Evolutionary conservation across 2,888 invertebrate species (phyloP).

Genomic region (Papilio protenor): DNA sequence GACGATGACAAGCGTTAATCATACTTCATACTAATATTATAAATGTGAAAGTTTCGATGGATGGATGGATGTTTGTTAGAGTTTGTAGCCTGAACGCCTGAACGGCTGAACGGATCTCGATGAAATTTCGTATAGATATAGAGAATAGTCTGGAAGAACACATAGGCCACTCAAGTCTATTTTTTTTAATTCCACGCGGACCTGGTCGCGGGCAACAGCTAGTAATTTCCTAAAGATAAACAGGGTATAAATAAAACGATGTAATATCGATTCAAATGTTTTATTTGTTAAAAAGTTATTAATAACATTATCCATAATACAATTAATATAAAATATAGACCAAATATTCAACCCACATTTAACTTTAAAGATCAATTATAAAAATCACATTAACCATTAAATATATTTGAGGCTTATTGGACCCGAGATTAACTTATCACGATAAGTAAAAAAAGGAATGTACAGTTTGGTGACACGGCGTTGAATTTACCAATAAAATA

Average conservation of each 20-base stretch:
- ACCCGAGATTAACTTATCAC: not conserved
- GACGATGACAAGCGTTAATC: too few species aligned
- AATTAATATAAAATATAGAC: not conserved
- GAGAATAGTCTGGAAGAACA: too few species aligned
- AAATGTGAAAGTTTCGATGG: too few species aligned
- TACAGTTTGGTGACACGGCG: not conserved
- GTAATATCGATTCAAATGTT: not conserved
- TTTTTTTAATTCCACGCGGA: too few species aligned
- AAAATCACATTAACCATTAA: slow-evolving; percentile 1
- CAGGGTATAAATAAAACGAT: not conserved
- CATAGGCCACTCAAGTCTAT: too few species aligned
- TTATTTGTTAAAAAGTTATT: not conserved
- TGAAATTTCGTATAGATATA: too few species aligned
- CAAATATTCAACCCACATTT: slow-evolving; percentile 1
- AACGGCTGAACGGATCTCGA: too few species aligned
- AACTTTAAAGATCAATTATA: not conserved
- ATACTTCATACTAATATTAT: too few species aligned
- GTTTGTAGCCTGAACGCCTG: too few species aligned
- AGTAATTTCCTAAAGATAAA: not conserved
- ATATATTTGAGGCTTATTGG: not conserved
- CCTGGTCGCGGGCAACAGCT: too few species aligned
- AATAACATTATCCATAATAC: not conserved
- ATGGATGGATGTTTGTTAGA: too few species aligned
- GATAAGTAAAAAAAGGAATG: not conserved
- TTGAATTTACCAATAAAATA: too few species aligned